A percentile compares a stretch with the other conserved stretches of the same genome.
These are phyloP conservation scores for Artemia sinica DNA, from an alignment of 2,888 invertebrate genomes.

Conservation along the genomic window DNA sequence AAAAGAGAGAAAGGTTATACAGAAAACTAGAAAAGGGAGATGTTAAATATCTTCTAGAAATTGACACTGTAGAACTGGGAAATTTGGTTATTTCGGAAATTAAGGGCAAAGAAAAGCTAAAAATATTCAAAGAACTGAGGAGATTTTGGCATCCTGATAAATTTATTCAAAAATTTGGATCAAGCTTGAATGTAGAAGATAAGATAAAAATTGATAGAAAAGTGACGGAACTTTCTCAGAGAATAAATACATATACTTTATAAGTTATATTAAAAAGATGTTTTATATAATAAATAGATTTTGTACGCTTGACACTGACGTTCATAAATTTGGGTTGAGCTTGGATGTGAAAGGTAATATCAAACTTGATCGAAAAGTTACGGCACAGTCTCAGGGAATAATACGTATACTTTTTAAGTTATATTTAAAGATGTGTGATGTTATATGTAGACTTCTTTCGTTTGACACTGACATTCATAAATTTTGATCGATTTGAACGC, in stretches of 20 bases:
- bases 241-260: constrained; percentile 19
- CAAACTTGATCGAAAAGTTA: no score
- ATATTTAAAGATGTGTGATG: no score
- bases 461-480: no score
- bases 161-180: constrained; percentile 21
- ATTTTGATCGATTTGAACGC: no score
- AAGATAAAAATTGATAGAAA: constrained; percentile 11
- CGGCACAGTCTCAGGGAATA: no score
- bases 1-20: background rate
- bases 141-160: constrained; percentile 22
- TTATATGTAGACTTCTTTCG: no score
- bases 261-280: background rate
- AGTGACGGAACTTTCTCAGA: constrained; percentile 22
- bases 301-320: no score
- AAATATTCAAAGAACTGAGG: constrained; percentile 17
- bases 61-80: background rate
- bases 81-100: constrained; percentile 15
- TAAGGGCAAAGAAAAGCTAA: constrained; percentile 13
- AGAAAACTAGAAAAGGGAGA: constrained; percentile 5
- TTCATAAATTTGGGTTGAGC: no score
- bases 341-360: no score
- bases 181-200: constrained; percentile 15
- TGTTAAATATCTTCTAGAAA: constrained; percentile 8
- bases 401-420: no score
- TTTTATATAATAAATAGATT: no score